Evolutionary conservation across 2,113 vertebrate species (phyloP), one percentile per base, ranked within the genome.

Genomic region (Sceloporus undulatus): DNA sequence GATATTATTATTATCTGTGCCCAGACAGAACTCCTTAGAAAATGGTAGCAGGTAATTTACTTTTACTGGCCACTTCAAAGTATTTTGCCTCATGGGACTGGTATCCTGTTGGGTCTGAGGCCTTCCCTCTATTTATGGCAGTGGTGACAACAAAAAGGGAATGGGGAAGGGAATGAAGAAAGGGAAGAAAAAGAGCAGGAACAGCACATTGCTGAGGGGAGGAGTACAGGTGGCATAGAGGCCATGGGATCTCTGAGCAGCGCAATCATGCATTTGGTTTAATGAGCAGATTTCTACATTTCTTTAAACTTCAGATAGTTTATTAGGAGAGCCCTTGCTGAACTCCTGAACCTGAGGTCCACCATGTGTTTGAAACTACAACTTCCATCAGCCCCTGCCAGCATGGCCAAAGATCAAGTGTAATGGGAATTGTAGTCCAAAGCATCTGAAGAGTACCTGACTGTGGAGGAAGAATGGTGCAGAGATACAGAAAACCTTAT

Each of bases 121-220:
- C 59, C n/a, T 66, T 11, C 21, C 8, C 42, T 68, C 6, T 29
- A 4, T 75, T 56, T 5, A 23, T 52, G 19, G 18, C 59, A 66
- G 19, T 1, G 40, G 3, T 27, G 16, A 42, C 59, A 83, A 54
- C 42, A 68, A 48, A 27, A 34, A 23, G 21, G 18, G 59, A 18
- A 21, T 70, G n/a, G 68, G 25, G 74, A 71, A 78, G 25, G 74
- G 48, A 68, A 83, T 5, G 21, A 38, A 68, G 19, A 48, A 83
- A 56, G 52, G 65, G n/a, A 78, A 68, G 40, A 73, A 10, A 84
- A 82, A 66, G 21, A 88, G 80, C 80, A 78, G 71, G 73, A 48
- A 27, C 3, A 70, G 73, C 73, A 78, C 42, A 71, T 27, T 42
- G 25, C n/a, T 56, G 9, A 19, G n/a, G 52, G n/a, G 9, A 21